Base-by-base conservation (phyloP, 2,888 invertebrate species). In the Hecatera dysodea region DNA sequence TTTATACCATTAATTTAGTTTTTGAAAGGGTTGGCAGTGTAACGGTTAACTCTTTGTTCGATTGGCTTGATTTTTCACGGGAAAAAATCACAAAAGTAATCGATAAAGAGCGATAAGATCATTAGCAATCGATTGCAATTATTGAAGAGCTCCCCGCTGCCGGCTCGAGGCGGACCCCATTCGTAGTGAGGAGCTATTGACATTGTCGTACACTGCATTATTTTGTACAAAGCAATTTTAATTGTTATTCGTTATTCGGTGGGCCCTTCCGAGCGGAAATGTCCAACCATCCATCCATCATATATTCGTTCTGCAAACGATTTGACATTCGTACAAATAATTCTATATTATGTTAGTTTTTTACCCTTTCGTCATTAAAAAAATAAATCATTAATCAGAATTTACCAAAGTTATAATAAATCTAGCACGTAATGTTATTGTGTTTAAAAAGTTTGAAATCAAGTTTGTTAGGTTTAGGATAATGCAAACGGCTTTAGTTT, bases 191-290 rank as follows among this genome's bases (percentile, higher is more conserved):
- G 81, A 81, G 85, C 79, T 75, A 84, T 87, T 80, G 84, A 87
- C 87, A 84, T 88, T 89, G 86, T 90, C 85, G 83, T 90, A 80
- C 86, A 91, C 88, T 89, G 87, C 86, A 86, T 85, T 88, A 89
- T 88, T 91, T 92, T 88, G 89, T 87, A 92, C 93, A 93, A 93
- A 90, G 86, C 89, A 64, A 76, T 88, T 90, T 90, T 93, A 93
- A 94, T 95, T 94, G 94, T 93, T 94, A 92, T 91, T 89, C 84
- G 94, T 93, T 94, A 92, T 91, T 89, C 84, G 77, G 71, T 82
- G 79, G 87, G 85, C 90, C 92, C 92, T 92, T 90, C 86, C 87
- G 82, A 84, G 86, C 88, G 88, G 87, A 90, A 92, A 91, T 88
- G 80, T 88, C 87, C 86, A 89, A 89, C 87, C 89, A 83, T 88